Conservation (phyloP, 2,113 vertebrate genomes). For the Accipiter cooperii region DNA sequence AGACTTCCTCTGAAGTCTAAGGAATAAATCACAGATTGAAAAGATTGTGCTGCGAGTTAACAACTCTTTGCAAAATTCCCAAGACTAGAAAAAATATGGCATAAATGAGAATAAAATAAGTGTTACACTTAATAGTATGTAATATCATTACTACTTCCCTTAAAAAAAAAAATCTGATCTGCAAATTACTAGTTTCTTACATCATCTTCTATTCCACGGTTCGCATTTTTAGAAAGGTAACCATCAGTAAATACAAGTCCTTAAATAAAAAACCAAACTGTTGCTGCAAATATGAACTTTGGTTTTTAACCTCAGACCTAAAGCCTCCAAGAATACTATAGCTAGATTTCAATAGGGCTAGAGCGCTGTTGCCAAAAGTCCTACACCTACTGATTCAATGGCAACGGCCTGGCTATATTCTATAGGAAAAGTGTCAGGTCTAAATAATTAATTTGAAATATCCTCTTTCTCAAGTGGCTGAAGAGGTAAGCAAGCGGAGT, state of each 20-base stretch:
- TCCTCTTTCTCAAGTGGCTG: not conserved
- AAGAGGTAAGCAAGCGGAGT: not conserved
- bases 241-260: not conserved
- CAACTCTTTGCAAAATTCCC: not conserved
- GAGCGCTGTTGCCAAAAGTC: not conserved
- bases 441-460: not conserved
- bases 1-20: conserved; percentile 31
- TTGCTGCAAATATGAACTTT: not conserved
- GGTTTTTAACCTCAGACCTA: not conserved
- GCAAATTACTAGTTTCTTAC: not conserved
- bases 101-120: not conserved
- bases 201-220: not conserved
- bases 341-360: not conserved
- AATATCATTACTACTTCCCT: not conserved
- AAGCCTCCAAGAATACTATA: not conserved
- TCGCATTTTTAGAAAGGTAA: not conserved
- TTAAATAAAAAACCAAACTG: not conserved
- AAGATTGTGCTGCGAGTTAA: not conserved
- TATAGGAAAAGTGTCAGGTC: not conserved
- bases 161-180: not conserved
- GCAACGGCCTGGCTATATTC: not conserved
- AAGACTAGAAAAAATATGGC: not conserved
- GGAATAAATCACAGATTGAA: conserved; percentile 24
- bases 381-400: not conserved
- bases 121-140: not conserved